Evolutionary conservation across 2,888 invertebrate genomes (phyloP).

Genomic region (Drosophila nigricruria): DNA sequence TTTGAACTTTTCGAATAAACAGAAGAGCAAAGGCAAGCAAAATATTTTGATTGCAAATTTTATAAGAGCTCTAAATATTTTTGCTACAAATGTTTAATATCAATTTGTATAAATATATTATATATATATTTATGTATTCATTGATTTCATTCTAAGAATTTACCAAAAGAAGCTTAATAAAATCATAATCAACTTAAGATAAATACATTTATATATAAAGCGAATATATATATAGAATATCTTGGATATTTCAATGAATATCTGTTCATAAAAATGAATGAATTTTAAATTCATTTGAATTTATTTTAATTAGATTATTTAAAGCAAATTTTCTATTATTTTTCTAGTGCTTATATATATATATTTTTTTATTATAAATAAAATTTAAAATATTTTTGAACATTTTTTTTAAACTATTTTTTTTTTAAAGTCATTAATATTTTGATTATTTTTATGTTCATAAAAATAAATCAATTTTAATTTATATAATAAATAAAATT

Average conservation of each 20-base stretch:
- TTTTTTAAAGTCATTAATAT: too few species aligned
- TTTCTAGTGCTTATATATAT: not conserved
- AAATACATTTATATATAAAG: not conserved
- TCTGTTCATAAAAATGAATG: not conserved
- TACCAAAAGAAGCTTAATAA: not conserved
- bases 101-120: not conserved
- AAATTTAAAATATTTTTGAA: too few species aligned
- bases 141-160: not conserved
- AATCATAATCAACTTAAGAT: not conserved
- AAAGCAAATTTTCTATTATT: not conserved
- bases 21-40: not conserved
- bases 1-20: slow-evolving; percentile 29
- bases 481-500: too few species aligned
- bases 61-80: not conserved
- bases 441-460: too few species aligned
- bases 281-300: too few species aligned
- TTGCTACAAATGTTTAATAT: slow-evolving; percentile 3
- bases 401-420: too few species aligned
- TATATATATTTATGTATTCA: not conserved
- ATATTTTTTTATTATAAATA: not conserved
- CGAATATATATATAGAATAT: not conserved
- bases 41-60: slow-evolving; percentile 12
- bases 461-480: too few species aligned
- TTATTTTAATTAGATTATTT: not conserved
- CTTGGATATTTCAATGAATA: not conserved